Conservation (phyloP, 2,113 vertebrate species). For the Meles meles region DNA sequence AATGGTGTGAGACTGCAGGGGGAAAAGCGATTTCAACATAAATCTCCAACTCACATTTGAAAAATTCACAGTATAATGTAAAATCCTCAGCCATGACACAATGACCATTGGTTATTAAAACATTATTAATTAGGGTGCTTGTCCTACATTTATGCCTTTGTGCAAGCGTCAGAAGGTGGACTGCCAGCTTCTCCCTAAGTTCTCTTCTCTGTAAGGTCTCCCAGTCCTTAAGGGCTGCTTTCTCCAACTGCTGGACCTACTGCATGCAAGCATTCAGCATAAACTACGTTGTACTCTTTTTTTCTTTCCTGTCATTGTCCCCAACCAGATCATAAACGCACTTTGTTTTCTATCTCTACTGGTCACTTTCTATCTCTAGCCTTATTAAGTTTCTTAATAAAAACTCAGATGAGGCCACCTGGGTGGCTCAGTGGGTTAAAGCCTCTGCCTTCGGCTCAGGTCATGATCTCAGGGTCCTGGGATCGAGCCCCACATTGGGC, state of each 20-base stretch:
- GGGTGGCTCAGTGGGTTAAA: too few species aligned
- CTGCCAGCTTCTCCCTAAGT: not conserved
- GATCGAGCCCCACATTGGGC: too few species aligned
- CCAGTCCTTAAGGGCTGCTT: not conserved
- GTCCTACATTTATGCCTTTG: not conserved
- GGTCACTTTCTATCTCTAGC: not conserved
- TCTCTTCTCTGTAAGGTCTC: not conserved
- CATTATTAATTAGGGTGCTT: not conserved
- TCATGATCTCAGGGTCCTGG: too few species aligned
- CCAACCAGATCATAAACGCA: not conserved
- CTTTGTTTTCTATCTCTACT: not conserved
- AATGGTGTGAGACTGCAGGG: slow-evolving; percentile 95
- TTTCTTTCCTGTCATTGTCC: not conserved
- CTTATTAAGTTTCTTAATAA: not conserved
- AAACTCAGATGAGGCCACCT: not conserved
- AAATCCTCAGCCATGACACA: not conserved
- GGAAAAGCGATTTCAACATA: slow-evolving; percentile 47
- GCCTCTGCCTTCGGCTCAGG: too few species aligned
- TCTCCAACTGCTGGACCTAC: not conserved
- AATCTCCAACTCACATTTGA: slow-evolving; percentile 9
- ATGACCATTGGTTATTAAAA: not conserved
- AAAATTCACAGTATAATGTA: not conserved
- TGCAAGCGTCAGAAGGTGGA: not conserved
- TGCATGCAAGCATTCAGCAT: not conserved
- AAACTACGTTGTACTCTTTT: not conserved